Evolutionary conservation across 2,797 vertebrate genomes (phyloP).

Genomic region (Okamejei kenojei): DNA sequence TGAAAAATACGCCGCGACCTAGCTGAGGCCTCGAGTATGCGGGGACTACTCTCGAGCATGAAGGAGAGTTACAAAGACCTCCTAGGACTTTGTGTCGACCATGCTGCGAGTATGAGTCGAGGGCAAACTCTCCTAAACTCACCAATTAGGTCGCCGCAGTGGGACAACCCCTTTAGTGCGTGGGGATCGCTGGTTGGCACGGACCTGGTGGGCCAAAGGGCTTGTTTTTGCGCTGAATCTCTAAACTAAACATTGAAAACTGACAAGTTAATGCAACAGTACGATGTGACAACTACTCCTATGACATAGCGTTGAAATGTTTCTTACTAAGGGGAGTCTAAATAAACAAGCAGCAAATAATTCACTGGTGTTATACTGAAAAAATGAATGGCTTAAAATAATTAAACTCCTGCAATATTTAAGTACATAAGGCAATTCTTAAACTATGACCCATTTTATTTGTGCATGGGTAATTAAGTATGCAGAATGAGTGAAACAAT

Average conservation of each 20-base stretch:
- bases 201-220: too few relatives aligned
- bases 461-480: neutral
- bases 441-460: neutral
- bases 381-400: neutral
- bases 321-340: neutral
- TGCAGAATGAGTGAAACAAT: neutral
- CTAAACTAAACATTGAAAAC: neutral
- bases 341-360: neutral
- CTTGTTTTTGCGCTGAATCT: too few relatives aligned
- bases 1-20: too few relatives aligned
- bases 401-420: neutral
- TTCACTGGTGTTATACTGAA: neutral
- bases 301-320: neutral
- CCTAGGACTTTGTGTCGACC: too few relatives aligned
- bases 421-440: neutral
- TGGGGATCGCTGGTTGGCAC: too few relatives aligned
- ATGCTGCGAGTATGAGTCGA: too few relatives aligned
- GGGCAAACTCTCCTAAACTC: too few relatives aligned
- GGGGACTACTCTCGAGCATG: too few relatives aligned
- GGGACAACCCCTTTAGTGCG: too few relatives aligned
- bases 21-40: too few relatives aligned
- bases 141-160: too few relatives aligned
- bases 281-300: neutral
- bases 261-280: neutral
- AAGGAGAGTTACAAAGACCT: too few relatives aligned